These are phyloP conservation scores for Mesembrinibis cayennensis DNA, from an alignment of 2,113 vertebrate genomes.

Conservation along the genomic window DNA sequence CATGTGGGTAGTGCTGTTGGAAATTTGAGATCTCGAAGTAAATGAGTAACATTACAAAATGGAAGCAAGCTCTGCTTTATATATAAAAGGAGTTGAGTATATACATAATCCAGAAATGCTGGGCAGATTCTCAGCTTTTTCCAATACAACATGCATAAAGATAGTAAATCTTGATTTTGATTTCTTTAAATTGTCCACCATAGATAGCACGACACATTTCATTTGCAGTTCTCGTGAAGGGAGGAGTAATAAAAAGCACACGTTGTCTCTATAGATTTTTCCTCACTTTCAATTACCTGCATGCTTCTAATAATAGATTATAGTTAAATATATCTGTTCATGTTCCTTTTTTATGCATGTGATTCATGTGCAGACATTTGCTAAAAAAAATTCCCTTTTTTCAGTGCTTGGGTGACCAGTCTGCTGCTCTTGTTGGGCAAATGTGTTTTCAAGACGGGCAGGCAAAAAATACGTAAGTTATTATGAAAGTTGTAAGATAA, in stretches of 20 bases:
- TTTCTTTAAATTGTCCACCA: not conserved
- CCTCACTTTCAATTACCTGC: not conserved
- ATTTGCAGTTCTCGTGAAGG: not conserved
- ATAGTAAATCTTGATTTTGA: not conserved
- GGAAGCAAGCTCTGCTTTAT: not conserved
- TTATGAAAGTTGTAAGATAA: not conserved
- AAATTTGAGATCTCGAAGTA: not conserved
- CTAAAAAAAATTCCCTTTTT: not conserved
- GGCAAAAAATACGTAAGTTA: constrained; percentile 95
- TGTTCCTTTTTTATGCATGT: not conserved
- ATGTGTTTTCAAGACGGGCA: constrained; percentile 94
- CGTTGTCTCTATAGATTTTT: not conserved
- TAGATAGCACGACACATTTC: not conserved
- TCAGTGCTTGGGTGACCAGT: constrained; percentile 99
- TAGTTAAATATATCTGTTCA: not conserved
- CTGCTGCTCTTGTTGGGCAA: constrained; percentile 95
- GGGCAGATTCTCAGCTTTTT: not conserved
- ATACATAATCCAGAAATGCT: not conserved
- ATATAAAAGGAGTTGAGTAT: not conserved
- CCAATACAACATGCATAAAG: not conserved
- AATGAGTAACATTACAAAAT: not conserved
- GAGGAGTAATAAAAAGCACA: not conserved
- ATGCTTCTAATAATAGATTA: not conserved
- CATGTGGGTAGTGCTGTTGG: not conserved
- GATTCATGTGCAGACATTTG: not conserved